Percentiles rank a stretch among this genome's conserved stretches.
Evolutionary conservation across 2,797 vertebrate genomes (phyloP).

Genomic region (Mormyrops attenuatus): DNA sequence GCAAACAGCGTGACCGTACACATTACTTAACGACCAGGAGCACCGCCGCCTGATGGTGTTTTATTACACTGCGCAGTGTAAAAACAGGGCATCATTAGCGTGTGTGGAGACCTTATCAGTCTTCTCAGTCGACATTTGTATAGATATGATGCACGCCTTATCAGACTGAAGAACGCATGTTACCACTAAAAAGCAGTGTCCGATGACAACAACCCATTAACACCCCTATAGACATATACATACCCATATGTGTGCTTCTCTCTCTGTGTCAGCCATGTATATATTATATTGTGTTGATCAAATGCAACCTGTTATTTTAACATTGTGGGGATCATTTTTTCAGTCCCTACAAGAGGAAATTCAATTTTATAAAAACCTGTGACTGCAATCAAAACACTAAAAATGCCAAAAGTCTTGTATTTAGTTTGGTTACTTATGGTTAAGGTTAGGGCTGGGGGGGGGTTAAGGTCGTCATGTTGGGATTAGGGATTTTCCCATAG

Average conservation of each 20-base stretch:
- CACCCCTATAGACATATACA: neutral
- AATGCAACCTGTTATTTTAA: neutral
- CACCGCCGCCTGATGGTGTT: neutral
- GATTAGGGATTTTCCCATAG: neutral
- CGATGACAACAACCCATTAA: neutral
- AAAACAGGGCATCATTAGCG: neutral
- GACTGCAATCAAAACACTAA: neutral
- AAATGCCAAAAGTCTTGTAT: neutral
- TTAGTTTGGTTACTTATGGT: neutral
- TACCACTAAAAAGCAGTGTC: neutral
- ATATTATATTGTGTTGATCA: neutral
- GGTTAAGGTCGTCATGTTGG: neutral
- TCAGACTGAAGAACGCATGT: neutral
- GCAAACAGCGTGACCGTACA: neutral
- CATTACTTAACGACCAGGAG: neutral
- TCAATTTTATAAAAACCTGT: neutral
- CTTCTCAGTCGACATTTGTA: neutral
- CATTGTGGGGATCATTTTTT: neutral
- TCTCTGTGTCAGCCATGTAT: neutral
- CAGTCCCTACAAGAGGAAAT: too few species aligned
- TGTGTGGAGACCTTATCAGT: neutral
- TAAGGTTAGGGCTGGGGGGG: neutral
- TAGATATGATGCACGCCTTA: neutral
- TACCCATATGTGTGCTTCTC: neutral
- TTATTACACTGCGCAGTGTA: neutral